A percentile compares a stretch with the other conserved stretches of the same genome.
phyloP scores from a whole-genome alignment of 2,797 vertebrate species.

The Anguilla anguilla region DNA sequence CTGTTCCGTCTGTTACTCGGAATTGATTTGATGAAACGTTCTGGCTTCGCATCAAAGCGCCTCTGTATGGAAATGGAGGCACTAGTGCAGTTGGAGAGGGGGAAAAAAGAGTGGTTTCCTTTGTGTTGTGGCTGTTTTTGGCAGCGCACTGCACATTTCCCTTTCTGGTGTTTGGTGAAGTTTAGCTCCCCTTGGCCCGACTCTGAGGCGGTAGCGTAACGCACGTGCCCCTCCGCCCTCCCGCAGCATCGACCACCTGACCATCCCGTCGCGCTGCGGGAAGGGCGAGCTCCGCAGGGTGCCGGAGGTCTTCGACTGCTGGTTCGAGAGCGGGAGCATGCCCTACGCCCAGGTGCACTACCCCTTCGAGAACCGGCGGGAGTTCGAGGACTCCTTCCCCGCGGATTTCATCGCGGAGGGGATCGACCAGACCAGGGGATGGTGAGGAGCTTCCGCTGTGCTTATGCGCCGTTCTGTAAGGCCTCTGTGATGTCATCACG shows the following conservation, averaged over 20 bases:
- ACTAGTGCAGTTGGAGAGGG: background rate
- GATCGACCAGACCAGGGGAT: conserved; percentile 98
- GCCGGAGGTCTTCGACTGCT: conserved; percentile 95
- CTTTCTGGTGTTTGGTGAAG: background rate
- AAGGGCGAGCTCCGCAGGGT: conserved; percentile 82
- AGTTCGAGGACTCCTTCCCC: conserved; percentile 92
- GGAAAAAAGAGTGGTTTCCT: background rate
- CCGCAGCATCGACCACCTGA: conserved; percentile 82
- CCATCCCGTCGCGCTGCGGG: conserved; percentile 84
- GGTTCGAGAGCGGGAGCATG: conserved; percentile 99
- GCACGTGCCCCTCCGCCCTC: background rate
- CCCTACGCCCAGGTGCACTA: conserved; percentile 96
- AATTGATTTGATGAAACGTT: background rate
- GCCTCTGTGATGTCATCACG: background rate
- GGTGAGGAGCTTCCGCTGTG: conserved; percentile 69
- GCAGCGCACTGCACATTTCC: background rate
- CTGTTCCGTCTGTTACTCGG: background rate
- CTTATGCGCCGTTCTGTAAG: background rate
- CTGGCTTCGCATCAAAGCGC: background rate
- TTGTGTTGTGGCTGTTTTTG: background rate
- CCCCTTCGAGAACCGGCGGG: conserved; percentile 87
- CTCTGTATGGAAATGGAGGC: background rate
- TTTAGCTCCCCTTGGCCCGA: background rate
- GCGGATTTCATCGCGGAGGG: conserved; percentile 98
- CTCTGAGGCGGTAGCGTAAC: too few species aligned